Evolutionary conservation across 2,113 vertebrate genomes (phyloP), one percentile per base, ranked within the genome.

Genomic region (Heliornis fulica): DNA sequence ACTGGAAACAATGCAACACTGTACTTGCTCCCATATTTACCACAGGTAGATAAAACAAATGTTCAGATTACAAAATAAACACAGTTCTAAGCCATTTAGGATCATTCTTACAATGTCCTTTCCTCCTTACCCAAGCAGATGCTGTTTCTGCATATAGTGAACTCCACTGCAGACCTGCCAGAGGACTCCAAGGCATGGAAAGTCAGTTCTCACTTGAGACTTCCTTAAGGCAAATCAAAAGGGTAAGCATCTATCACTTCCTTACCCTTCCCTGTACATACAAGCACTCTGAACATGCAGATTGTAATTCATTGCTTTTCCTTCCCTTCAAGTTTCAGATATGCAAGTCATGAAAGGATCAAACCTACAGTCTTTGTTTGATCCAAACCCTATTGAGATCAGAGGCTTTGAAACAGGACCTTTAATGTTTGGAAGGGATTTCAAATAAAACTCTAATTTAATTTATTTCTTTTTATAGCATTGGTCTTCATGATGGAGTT

Each of bases 371-470:
- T 61, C n/a, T 80, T 83, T 79, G 38, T 87, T 94, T 85, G 78
- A 94, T 94, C 50, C 70, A 76, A 88, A 90, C 56, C 19, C 45
- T 85, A 76, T 40, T n/a, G 36, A 72, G 54, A 95, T 92, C 36
- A 90, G 91, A 95, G 46, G 41, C 85, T 93, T 66, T 72, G 41
- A 92, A 92, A 92, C 11, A 72, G 71, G 38, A 86, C n/a, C 28
- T 88, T 85, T 88, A 94, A 83, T 34, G 41, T 61, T 92, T 88
- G 40, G 63, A 76, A 83, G 12, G 28, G 32, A 86, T 86, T 91
- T 92, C 68, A 85, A 79, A 79, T 77, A 85, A 79, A 48, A 13
- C 21, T 71, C 60, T 69, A 87, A 94, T 85, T 83, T 85, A 90
- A 94, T 94, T 87, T 85, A 46, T 70, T 85, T 87, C 22, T 61